phyloP scores from a whole-genome alignment of 2,888 invertebrate genomes.

The Stratiomys singularior region DNA sequence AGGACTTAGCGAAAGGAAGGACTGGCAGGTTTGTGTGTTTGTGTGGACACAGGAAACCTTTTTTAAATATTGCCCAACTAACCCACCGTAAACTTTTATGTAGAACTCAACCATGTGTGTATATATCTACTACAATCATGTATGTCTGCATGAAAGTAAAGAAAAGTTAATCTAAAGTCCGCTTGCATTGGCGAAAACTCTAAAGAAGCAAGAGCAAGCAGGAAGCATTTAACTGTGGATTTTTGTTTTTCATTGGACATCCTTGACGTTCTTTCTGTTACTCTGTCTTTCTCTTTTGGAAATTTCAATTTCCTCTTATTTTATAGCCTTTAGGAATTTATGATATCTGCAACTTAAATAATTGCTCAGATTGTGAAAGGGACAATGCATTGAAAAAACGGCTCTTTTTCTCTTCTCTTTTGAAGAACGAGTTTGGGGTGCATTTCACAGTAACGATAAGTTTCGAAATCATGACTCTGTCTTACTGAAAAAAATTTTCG shows the following conservation, averaged over 20 bases:
- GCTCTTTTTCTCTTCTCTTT: no score
- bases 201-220: neutral
- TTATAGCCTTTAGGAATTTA: conserved; percentile 50
- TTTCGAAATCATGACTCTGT: no score
- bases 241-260: neutral
- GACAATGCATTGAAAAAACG: conserved; percentile 31
- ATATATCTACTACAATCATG: neutral
- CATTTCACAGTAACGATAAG: no score
- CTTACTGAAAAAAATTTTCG: no score
- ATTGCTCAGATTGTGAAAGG: conserved; percentile 37
- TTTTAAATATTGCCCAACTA: neutral
- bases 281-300: conserved; percentile 30
- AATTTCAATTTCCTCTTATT: conserved; percentile 52
- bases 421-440: no score
- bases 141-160: neutral
- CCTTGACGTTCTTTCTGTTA: conserved; percentile 2
- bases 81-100: neutral
- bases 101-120: no score
- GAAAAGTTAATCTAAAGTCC: neutral
- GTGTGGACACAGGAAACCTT: conserved; percentile 35
- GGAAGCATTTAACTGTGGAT: conserved; percentile 35
- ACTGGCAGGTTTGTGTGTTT: neutral
- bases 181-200: neutral
- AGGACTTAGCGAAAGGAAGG: conserved; percentile 45
- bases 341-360: conserved; percentile 50